phyloP scores from a whole-genome alignment of 1,140 invertebrate species.

The Leptopilina boulardi region DNA sequence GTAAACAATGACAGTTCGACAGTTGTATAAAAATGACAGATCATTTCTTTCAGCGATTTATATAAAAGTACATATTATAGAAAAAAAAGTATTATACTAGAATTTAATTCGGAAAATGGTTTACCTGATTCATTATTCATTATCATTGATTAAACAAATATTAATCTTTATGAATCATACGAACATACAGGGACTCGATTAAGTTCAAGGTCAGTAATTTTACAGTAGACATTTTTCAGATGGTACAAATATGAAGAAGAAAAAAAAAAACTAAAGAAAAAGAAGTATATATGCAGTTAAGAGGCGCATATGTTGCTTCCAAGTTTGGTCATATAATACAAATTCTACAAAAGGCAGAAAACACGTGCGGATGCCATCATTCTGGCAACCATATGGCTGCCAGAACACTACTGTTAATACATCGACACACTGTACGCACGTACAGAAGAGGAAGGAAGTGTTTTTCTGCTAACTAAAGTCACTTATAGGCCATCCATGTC shows the following conservation, averaged over 20 bases:
- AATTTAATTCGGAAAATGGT: no score
- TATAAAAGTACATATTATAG: no score
- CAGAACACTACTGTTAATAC: constrained; percentile 50
- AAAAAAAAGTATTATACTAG: no score
- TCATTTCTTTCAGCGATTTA: no score
- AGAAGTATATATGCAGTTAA: constrained; percentile 34
- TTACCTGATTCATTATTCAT: no score
- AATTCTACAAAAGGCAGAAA: constrained; percentile 60
- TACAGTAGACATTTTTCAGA: not conserved
- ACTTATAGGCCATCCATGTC: constrained; percentile 19
- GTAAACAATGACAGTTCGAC: no score
- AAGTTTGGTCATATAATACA: constrained; percentile 57
- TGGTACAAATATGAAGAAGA: not conserved
- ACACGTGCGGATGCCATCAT: constrained; percentile 50
- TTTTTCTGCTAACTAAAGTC: constrained; percentile 13
- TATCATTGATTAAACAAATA: no score
- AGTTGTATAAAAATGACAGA: no score
- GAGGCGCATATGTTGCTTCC: constrained; percentile 59
- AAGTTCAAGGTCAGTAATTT: not conserved
- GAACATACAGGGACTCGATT: not conserved
- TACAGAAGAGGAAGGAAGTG: constrained; percentile 24
- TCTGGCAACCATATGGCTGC: constrained; percentile 63
- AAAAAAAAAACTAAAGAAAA: no score
- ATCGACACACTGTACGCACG: not conserved
- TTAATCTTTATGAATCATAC: no score